phyloP scores from a whole-genome alignment of 2,113 vertebrate species.

The Grus americana region DNA sequence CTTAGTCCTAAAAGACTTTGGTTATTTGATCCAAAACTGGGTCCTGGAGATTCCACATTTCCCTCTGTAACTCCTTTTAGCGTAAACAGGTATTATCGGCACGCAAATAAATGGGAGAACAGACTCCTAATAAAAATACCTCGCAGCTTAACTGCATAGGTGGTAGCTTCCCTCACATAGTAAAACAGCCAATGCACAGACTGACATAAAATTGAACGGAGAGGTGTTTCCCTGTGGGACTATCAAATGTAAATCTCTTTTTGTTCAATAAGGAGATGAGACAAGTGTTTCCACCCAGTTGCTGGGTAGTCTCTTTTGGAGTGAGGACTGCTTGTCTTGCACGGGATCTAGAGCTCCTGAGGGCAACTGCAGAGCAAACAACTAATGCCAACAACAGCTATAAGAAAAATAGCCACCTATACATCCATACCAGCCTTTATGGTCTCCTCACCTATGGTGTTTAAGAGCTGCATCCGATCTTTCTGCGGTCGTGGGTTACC shows the following conservation, averaged over 20 bases:
- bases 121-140: background rate
- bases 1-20: background rate
- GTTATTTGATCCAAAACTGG: background rate
- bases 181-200: background rate
- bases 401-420: background rate
- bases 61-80: background rate
- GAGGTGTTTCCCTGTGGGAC: background rate
- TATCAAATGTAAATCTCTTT: background rate
- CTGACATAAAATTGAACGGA: background rate
- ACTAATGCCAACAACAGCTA: background rate
- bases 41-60: background rate
- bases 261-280: background rate
- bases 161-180: background rate
- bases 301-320: background rate
- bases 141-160: background rate
- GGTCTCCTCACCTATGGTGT: accelerated
- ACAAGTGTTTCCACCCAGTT: background rate
- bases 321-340: background rate
- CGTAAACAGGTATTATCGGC: background rate
- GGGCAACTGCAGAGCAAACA: background rate
- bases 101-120: background rate
- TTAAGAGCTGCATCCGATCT: accelerated
- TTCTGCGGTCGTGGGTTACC: background rate
- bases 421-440: accelerated
- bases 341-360: background rate